Base-by-base conservation (phyloP, 2,113 vertebrate species). In the Sakesphorus luctuosus region DNA sequence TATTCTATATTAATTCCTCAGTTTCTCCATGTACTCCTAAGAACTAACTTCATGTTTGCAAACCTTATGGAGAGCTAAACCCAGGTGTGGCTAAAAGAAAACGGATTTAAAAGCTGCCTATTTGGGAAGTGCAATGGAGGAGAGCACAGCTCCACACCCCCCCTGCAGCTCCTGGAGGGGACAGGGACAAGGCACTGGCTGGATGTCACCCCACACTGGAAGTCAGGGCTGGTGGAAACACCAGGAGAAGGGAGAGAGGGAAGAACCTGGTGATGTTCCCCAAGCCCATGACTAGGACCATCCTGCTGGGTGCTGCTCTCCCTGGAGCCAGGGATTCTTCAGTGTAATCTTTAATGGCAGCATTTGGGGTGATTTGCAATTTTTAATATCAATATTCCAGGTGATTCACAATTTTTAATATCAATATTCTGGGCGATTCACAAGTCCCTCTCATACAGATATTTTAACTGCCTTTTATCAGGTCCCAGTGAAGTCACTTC, bases 371-470 rank as follows among this genome's bases (percentile, higher is more conserved):
- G 7, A 36, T 13, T 65, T 5, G n/a, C 11, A 2, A 1, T 7
- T 29, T 21, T 33, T 33, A 3, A 40, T 3, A 2, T 9, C 7
- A 3, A 3, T 4, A 5, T 9, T 46, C n/a, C 0, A 44, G 29
- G 9, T 3, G 7, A 36, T 13, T 65, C 4, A 28, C 11, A 2
- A 1, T 7, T 29, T 21, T 33, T 33, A 3, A 40, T 3, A 2
- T 9, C 7, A 3, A 3, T 4, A 5, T 9, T 46, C n/a, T 1
- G 18, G 9, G 35, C 6, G 26, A 28, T 11, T 50, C 11, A 10
- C 15, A 4, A 3, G 4, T 15, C 18, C 1, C 5, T 2, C 11
- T 0, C 23, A 3, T 0, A 0, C 7, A 13, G 65, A 1, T 8
- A 5, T 16, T 81, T 29, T 7, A 29, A 46, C 18, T 44, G 26